A percentile compares a stretch with the other conserved stretches of the same genome.
These are phyloP conservation scores for Steinernema scapterisci DNA, from an alignment of 2,888 invertebrate genomes.

Conservation along the genomic window DNA sequence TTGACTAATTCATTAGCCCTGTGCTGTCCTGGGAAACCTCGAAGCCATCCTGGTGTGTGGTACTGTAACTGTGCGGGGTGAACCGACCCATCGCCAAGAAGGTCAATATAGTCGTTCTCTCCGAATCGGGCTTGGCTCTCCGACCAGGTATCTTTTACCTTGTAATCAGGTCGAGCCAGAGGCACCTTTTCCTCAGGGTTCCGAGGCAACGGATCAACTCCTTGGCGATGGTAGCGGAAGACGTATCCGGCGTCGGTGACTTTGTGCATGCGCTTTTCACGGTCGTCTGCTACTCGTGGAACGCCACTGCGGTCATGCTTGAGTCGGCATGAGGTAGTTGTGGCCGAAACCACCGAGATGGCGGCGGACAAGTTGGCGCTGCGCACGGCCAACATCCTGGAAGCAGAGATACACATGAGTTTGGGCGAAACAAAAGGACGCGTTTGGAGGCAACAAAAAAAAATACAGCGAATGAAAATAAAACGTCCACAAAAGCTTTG, in stretches of 20 bases:
- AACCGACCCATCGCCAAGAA: slow-evolving; percentile 80
- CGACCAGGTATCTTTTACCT: slow-evolving; percentile 45
- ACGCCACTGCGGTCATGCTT: slow-evolving; percentile 60
- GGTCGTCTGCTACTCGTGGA: slow-evolving; percentile 63
- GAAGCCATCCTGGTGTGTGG: slow-evolving; percentile 84
- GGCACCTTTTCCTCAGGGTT: slow-evolving; percentile 55
- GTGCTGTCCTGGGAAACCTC: slow-evolving; percentile 81
- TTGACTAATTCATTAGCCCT: slow-evolving; percentile 66
- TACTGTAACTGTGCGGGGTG: slow-evolving; percentile 86
- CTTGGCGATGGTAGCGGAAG: slow-evolving; percentile 63
- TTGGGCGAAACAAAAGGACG: neutral
- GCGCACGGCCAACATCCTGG: slow-evolving; percentile 16
- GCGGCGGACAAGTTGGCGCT: neutral
- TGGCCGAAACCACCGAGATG: neutral
- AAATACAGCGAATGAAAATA: neutral
- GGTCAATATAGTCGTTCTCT: slow-evolving; percentile 72
- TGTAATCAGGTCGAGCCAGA: slow-evolving; percentile 55
- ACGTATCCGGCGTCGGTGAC: slow-evolving; percentile 57
- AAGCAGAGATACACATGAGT: neutral
- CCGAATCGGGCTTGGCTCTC: slow-evolving; percentile 54
- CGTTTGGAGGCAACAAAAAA: no score
- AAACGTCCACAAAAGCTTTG: no score
- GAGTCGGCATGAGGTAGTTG: slow-evolving; percentile 35
- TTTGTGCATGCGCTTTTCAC: slow-evolving; percentile 52
- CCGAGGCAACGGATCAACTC: slow-evolving; percentile 62